Evolutionary conservation across 2,888 invertebrate genomes (phyloP), one percentile per base, ranked within the genome.

Genomic region (Limnephilus marmoratus): DNA sequence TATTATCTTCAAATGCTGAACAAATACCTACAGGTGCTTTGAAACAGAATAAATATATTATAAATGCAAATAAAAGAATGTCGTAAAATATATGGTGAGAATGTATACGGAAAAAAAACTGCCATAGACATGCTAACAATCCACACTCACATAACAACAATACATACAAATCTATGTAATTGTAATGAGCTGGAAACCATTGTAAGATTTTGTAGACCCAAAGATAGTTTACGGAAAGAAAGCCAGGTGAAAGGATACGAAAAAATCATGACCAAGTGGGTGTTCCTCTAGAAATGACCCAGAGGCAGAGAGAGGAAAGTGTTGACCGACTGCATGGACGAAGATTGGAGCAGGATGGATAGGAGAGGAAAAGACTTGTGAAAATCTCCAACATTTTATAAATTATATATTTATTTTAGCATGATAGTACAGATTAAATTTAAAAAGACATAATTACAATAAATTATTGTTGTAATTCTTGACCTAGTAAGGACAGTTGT

Each of bases 401-500:
- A 87, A 87, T 87, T 49, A 53, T 13, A 49, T 87, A 87, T 87
- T 53, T 87, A 68, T 68, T 82, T 87, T 87, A 31, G 53, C 31
- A 12, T 31, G 82, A 87, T 7, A 53, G 31, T 45, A 49, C 31
- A 49, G 87, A 87, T 49, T 49, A 31, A 68, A 87, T 87, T 53
- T n/a, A 87, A 87, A 86, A 86, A 31, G 29, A 12, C 83, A 18
- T 37, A 18, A 83, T 37, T 83, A 31, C 83, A 31, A 5, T 31
- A 83, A 18, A 83, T 68, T 92, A 81, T 95, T 94, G 96, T 94
- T 97, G 96, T 93, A 97, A 96, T 95, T 98, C 98, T 94, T 97
- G 97, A 85, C 98, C 98, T 93, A 98, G 95, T 49, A 97, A 96
- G n/a, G 98, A 97, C 53, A 98, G 96, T 95, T 99, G 99, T 95